These are phyloP conservation scores for Stenodema calcarata DNA, from an alignment of 2,888 invertebrate genomes.

Conservation along the genomic window DNA sequence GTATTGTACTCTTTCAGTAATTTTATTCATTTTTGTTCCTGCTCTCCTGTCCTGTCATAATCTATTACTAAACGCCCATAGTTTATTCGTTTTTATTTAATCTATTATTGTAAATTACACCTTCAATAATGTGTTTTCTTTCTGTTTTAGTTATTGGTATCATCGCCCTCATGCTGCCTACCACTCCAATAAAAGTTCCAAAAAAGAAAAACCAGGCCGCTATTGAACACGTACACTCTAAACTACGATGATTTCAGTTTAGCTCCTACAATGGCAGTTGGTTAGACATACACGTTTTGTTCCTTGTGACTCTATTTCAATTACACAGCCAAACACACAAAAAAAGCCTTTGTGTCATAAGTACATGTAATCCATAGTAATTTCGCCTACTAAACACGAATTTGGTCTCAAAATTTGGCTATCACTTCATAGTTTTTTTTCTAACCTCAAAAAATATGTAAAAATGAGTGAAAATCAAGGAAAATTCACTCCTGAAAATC, in stretches of 20 bases:
- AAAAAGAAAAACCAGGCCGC: not conserved
- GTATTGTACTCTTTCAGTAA: not conserved
- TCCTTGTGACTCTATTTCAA: not conserved
- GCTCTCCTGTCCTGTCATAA: not conserved
- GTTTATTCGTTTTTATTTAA: not conserved
- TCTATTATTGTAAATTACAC: not conserved
- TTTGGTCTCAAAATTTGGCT: not conserved
- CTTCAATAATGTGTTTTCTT: not conserved
- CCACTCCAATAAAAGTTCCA: not conserved
- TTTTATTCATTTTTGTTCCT: not conserved
- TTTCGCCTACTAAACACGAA: too few species aligned
- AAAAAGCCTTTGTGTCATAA: too few species aligned
- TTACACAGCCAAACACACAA: too few species aligned
- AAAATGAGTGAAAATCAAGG: too few species aligned
- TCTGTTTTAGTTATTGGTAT: constrained; percentile 20
- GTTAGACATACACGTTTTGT: not conserved
- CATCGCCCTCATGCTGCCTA: constrained; percentile 24
- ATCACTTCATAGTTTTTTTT: not conserved
- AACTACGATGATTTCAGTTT: not conserved
- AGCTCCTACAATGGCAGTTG: not conserved
- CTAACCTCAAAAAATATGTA: too few species aligned
- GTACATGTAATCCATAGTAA: too few species aligned
- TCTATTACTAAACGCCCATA: too few species aligned
- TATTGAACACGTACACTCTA: not conserved
- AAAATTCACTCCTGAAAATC: too few species aligned